Evolutionary conservation across 2,888 invertebrate genomes (phyloP).

Genomic region (Therioaphis trifolii): DNA sequence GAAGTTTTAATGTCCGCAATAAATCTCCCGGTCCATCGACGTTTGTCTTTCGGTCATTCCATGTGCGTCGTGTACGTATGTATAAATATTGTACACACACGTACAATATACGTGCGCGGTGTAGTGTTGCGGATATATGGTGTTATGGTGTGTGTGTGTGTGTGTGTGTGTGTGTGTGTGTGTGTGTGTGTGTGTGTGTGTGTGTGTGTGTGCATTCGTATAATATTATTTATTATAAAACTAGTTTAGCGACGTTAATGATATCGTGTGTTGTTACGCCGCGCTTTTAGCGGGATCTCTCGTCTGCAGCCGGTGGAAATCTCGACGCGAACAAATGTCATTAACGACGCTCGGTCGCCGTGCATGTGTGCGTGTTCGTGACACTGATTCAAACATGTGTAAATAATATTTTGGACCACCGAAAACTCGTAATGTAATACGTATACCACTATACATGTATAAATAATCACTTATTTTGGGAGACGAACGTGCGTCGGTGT

Average conservation of each 20-base stretch:
- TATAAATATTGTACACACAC: too few species aligned
- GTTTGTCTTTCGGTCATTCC: slow-evolving; percentile 32
- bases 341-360: not conserved
- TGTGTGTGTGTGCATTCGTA: too few species aligned
- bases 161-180: too few species aligned
- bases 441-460: too few species aligned
- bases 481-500: too few species aligned
- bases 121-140: not conserved
- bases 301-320: slow-evolving; percentile 20
- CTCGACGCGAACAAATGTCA: not conserved
- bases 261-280: not conserved
- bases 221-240: too few species aligned
- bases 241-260: slow-evolving; percentile 29
- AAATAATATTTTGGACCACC: slow-evolving; percentile 43
- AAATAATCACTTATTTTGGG: slow-evolving; percentile 7
- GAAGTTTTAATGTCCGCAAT: slow-evolving; percentile 51
- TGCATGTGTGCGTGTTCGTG: not conserved
- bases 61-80: not conserved
- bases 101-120: not conserved
- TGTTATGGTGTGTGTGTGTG: too few species aligned
- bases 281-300: slow-evolving; percentile 26
- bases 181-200: too few species aligned
- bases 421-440: too few species aligned
- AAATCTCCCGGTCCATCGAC: slow-evolving; percentile 46
- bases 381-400: slow-evolving; percentile 39